These are phyloP conservation scores for Zenarchopterus dispar DNA, from an alignment of 2,797 vertebrate species.

Conservation along the genomic window DNA sequence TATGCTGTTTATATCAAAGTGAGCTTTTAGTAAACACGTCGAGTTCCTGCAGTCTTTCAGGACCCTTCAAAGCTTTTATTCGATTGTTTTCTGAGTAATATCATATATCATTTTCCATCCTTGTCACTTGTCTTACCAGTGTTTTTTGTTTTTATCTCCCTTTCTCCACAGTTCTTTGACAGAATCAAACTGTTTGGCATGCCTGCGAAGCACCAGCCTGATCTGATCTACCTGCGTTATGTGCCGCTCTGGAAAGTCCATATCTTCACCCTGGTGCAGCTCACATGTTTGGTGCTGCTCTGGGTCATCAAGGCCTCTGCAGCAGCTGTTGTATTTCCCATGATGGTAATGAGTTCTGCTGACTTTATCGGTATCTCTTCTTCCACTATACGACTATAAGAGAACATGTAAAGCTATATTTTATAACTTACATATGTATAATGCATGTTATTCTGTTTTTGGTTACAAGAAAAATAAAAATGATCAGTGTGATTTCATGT, in stretches of 20 bases:
- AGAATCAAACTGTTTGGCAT: constrained; percentile 94
- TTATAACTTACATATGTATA: too few species aligned
- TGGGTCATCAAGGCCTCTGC: constrained; percentile 94
- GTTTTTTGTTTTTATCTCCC: constrained; percentile 23
- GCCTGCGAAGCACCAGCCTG: constrained; percentile 95
- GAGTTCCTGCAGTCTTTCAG: constrained; percentile 28
- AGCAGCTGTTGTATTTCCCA: constrained; percentile 96
- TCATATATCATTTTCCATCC: constrained; percentile 1
- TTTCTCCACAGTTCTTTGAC: constrained; percentile 88
- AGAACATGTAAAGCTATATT: too few species aligned
- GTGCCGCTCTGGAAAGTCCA: constrained; percentile 97
- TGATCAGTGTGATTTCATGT: not conserved
- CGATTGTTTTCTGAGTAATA: constrained; percentile 28
- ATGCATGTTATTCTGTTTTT: not conserved
- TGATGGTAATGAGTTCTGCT: constrained; percentile 86
- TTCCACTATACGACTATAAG: not conserved
- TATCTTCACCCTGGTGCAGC: constrained; percentile 92
- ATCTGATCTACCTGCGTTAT: constrained; percentile 94
- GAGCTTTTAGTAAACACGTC: constrained; percentile 31
- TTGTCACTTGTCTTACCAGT: not conserved
- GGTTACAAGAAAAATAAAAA: not conserved
- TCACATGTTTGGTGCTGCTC: constrained; percentile 90
- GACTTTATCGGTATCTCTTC: not conserved
- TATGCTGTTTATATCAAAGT: constrained; percentile 7
- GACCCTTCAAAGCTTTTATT: constrained; percentile 19